These are phyloP conservation scores for Steinernema hermaphroditum DNA, from an alignment of 2,888 invertebrate genomes.

Conservation along the genomic window DNA sequence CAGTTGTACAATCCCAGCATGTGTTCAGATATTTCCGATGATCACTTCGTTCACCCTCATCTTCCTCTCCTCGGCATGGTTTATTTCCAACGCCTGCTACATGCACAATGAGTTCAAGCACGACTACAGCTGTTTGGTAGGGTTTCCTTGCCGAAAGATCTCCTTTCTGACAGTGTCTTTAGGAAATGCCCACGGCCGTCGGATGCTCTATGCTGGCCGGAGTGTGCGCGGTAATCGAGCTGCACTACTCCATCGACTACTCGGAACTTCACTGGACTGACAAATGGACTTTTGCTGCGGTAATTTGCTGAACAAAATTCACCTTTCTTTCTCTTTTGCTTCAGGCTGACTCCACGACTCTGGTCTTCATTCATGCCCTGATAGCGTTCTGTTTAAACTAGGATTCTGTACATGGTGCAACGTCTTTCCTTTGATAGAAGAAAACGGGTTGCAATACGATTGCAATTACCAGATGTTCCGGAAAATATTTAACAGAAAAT, in stretches of 20 bases:
- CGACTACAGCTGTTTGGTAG: constrained; percentile 57
- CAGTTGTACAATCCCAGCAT: constrained; percentile 17
- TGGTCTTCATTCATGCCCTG: constrained; percentile 57
- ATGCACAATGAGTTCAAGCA: constrained; percentile 47
- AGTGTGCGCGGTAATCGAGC: constrained; percentile 60
- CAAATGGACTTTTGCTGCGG: constrained; percentile 56
- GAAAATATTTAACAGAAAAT: background rate
- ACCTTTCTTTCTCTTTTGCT: no score
- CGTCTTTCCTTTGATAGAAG: background rate
- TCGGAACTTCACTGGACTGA: constrained; percentile 53
- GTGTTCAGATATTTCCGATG: constrained; percentile 53
- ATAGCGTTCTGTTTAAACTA: constrained; percentile 51
- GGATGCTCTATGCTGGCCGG: constrained; percentile 57
- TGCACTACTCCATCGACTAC: constrained; percentile 59
- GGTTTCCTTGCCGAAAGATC: no score
- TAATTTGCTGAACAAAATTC: constrained; percentile 36
- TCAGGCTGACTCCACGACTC: constrained; percentile 50
- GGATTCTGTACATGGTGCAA: background rate
- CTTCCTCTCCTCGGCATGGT: constrained; percentile 51
- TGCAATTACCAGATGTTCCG: background rate
- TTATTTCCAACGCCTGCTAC: constrained; percentile 50
- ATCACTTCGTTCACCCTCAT: constrained; percentile 50
- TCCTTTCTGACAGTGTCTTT: no score
- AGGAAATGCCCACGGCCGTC: constrained; percentile 64
- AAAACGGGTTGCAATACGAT: constrained; percentile 14